phyloP scores from a whole-genome alignment of 2,888 invertebrate genomes.

The Gryllus longicercus region DNA sequence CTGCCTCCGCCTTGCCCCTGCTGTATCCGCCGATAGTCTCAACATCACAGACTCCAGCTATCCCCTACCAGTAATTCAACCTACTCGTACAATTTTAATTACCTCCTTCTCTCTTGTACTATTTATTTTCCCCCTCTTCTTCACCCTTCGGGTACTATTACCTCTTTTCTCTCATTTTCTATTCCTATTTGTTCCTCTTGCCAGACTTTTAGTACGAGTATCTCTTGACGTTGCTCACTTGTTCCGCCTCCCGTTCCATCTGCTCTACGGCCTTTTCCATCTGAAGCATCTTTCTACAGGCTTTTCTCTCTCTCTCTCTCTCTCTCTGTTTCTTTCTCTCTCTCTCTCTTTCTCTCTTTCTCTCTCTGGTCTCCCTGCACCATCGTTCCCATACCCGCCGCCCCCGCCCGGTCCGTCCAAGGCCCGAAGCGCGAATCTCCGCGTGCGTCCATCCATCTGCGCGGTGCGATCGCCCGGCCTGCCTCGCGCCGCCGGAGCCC shows the following conservation, averaged over 20 bases:
- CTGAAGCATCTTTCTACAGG: neutral
- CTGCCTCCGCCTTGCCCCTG: too few relatives aligned
- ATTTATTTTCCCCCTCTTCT: neutral
- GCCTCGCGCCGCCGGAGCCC: too few relatives aligned
- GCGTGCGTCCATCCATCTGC: too few relatives aligned
- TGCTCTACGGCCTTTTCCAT: conserved; percentile 28
- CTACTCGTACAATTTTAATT: too few relatives aligned
- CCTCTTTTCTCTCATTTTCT: conserved; percentile 22
- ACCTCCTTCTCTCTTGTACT: too few relatives aligned
- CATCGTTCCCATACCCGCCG: too few relatives aligned
- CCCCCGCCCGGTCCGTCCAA: too few relatives aligned
- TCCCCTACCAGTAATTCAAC: too few relatives aligned
- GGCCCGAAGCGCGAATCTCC: too few relatives aligned
- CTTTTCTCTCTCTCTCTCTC: neutral
- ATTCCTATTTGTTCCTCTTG: conserved; percentile 25
- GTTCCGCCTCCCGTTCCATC: neutral
- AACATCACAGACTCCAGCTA: too few relatives aligned
- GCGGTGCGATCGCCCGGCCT: too few relatives aligned
- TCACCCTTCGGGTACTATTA: neutral
- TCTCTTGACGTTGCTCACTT: neutral
- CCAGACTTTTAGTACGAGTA: neutral
- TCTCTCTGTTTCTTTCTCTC: neutral
- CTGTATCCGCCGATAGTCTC: too few relatives aligned
- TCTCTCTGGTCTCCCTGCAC: neutral
- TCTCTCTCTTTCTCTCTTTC: conserved; percentile 18